Evolutionary conservation across 2,113 vertebrate species (phyloP).

Genomic region (Blennius ocellaris): DNA sequence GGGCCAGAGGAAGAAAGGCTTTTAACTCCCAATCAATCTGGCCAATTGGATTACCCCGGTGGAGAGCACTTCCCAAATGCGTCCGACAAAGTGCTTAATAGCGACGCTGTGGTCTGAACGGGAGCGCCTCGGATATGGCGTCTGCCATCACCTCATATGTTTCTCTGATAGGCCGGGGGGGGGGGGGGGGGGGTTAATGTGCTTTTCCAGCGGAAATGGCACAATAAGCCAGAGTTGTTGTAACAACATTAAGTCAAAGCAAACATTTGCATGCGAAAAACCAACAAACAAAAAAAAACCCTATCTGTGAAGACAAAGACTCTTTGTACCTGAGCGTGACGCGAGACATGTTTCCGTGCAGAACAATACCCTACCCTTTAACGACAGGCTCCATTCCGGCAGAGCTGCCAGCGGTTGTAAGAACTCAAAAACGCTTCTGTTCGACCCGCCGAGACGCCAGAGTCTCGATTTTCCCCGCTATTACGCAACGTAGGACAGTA

Average conservation of each 20-base stretch:
- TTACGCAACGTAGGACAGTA: constrained; percentile 22
- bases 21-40: constrained; percentile 82
- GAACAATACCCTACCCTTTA: constrained; percentile 44
- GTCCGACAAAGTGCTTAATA: constrained; percentile 81
- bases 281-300: no score
- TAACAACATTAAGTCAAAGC: constrained; percentile 43
- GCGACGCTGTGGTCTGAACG: constrained; percentile 71
- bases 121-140: constrained; percentile 71
- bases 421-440: constrained; percentile 19
- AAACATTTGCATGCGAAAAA: constrained; percentile 65
- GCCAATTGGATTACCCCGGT: constrained; percentile 76
- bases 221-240: constrained; percentile 37
- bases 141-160: constrained; percentile 68
- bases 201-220: constrained; percentile 43
- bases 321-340: constrained; percentile 59
- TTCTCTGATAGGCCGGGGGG: constrained; percentile 59
- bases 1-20: constrained; percentile 77
- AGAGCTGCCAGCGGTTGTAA: constrained; percentile 34
- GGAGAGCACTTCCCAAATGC: constrained; percentile 79
- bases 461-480: no score
- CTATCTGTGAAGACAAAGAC: constrained; percentile 60
- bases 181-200: no score
- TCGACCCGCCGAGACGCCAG: constrained; percentile 32
- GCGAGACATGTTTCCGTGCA: constrained; percentile 60
- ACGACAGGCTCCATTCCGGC: constrained; percentile 42